phyloP scores from a whole-genome alignment of 2,797 vertebrate genomes.

The Aldrovandia affinis region DNA sequence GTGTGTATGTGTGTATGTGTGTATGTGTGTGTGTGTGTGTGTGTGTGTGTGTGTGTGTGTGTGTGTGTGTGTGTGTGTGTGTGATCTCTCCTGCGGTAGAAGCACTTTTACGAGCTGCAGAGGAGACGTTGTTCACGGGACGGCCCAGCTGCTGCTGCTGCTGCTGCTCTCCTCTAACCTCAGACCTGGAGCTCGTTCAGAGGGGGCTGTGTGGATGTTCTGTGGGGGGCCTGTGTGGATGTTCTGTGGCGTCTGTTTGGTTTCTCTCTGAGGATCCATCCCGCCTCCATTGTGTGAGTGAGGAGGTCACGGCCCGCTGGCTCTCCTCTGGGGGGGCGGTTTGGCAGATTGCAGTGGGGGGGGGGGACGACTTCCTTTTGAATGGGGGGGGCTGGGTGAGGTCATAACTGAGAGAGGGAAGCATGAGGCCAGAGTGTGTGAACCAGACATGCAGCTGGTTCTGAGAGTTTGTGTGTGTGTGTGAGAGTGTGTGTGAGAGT shows the following conservation, averaged over 20 bases:
- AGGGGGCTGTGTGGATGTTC: too few species aligned
- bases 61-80: too few species aligned
- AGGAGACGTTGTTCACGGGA: too few species aligned
- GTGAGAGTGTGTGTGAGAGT: background rate
- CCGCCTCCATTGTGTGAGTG: background rate
- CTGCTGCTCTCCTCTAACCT: too few species aligned
- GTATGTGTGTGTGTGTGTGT: too few species aligned
- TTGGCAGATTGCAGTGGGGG: background rate
- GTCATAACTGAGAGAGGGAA: background rate
- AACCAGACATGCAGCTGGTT: background rate
- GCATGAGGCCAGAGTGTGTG: background rate
- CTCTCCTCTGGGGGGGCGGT: background rate
- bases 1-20: background rate
- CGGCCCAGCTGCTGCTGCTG: too few species aligned
- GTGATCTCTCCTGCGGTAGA: too few species aligned
- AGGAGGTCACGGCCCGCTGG: background rate
- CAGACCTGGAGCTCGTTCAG: too few species aligned
- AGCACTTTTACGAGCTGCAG: too few species aligned
- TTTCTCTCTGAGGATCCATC: background rate
- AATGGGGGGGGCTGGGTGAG: background rate
- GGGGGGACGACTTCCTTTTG: background rate
- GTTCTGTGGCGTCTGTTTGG: background rate
- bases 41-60: too few species aligned
- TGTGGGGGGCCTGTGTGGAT: too few species aligned
- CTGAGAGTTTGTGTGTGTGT: background rate